These are phyloP conservation scores for Frankliniella fusca DNA, from an alignment of 2,888 invertebrate species.

Conservation along the genomic window DNA sequence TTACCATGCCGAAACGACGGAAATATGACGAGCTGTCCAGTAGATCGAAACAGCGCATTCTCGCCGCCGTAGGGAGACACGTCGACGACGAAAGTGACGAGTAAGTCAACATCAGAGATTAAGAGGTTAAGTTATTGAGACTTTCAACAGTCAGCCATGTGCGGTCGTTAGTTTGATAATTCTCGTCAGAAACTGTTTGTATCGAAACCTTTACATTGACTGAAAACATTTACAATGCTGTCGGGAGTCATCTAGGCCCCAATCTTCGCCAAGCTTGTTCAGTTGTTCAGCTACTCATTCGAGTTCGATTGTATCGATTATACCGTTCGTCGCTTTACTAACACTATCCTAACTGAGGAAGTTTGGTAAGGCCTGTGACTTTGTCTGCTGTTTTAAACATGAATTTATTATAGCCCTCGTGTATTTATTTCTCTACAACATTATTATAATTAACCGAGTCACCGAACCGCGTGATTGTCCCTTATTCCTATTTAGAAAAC, in stretches of 20 bases:
- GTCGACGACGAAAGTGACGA: neutral
- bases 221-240: neutral
- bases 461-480: too few relatives aligned
- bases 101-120: neutral
- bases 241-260: neutral
- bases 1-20: neutral
- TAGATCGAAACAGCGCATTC: neutral
- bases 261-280: too few relatives aligned
- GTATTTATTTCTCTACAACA: too few relatives aligned
- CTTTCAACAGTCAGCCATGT: neutral
- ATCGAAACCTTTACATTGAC: neutral
- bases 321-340: too few relatives aligned
- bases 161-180: neutral
- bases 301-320: too few relatives aligned
- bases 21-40: constrained; percentile 10
- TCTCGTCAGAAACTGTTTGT: neutral
- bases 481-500: too few relatives aligned
- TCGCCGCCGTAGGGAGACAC: neutral
- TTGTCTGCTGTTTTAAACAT: too few relatives aligned
- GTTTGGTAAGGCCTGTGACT: too few relatives aligned
- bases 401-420: too few relatives aligned
- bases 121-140: neutral
- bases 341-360: too few relatives aligned
- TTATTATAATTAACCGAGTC: too few relatives aligned
- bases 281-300: too few relatives aligned